phyloP scores from a whole-genome alignment of 1,140 invertebrate genomes.

The Drosophila pseudoobscura region DNA sequence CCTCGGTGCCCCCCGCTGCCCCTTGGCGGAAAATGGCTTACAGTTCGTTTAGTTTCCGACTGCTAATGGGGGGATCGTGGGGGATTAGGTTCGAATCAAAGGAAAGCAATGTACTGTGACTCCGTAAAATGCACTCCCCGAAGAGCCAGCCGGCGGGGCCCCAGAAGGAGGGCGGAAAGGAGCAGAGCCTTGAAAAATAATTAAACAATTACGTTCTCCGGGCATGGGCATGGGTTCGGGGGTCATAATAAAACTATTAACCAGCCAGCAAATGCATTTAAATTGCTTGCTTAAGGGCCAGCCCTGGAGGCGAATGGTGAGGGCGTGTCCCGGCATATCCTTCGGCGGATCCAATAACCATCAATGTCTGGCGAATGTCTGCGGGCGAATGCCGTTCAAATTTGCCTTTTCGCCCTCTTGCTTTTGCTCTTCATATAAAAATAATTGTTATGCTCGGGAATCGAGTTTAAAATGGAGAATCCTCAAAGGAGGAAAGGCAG shows the following conservation, averaged over 20 bases:
- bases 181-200: constrained; percentile 60
- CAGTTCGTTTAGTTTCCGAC: constrained; percentile 68
- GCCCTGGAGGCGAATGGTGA: constrained; percentile 7
- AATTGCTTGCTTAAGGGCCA: constrained; percentile 62
- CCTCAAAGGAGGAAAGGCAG: not conserved
- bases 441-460: constrained; percentile 51
- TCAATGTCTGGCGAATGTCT: constrained; percentile 46
- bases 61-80: constrained; percentile 60
- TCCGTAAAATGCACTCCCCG: constrained; percentile 63
- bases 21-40: constrained; percentile 58
- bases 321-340: constrained; percentile 21
- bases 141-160: constrained; percentile 44
- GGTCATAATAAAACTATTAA: constrained; percentile 75
- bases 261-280: constrained; percentile 69
- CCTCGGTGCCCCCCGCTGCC: not conserved
- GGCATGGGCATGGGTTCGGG: not conserved
- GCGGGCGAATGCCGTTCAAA: constrained; percentile 47
- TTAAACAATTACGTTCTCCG: constrained; percentile 71
- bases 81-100: constrained; percentile 78
- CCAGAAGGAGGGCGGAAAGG: not conserved
- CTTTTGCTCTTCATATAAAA: constrained; percentile 39
- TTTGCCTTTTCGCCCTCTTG: constrained; percentile 7
- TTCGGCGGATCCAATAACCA: constrained; percentile 43
- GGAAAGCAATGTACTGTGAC: constrained; percentile 80
- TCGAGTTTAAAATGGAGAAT: constrained; percentile 38